phyloP scores from a whole-genome alignment of 2,888 invertebrate species.

The Tetragnatha montana region DNA sequence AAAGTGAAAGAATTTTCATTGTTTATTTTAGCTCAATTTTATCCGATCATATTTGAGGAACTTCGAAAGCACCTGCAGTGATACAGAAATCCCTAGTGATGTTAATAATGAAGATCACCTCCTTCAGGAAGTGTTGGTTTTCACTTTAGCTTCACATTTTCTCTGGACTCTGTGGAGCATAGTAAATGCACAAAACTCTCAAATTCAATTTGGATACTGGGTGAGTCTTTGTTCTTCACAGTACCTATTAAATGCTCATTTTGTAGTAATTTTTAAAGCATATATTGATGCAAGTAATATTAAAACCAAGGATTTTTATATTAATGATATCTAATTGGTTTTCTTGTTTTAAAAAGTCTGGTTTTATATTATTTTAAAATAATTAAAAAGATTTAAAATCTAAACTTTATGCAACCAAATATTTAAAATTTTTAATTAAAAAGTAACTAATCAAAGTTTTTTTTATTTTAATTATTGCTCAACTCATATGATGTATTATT shows the following conservation, averaged over 20 bases:
- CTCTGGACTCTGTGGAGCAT: constrained; percentile 96
- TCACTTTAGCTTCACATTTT: constrained; percentile 90
- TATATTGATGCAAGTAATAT: not conserved
- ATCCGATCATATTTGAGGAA: constrained; percentile 56
- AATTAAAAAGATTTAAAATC: too few relatives aligned
- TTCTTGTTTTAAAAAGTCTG: not conserved
- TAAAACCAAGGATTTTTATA: not conserved
- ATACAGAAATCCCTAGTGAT: constrained; percentile 40
- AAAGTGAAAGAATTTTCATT: not conserved
- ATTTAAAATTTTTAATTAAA: not conserved
- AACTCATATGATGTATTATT: constrained; percentile 69
- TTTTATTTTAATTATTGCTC: not conserved
- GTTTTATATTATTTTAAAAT: too few relatives aligned
- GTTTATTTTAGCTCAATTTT: constrained; percentile 44
- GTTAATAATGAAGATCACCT: constrained; percentile 76
- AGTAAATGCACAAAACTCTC: constrained; percentile 89
- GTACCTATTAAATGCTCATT: too few relatives aligned
- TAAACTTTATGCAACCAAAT: too few relatives aligned
- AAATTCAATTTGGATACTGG: constrained; percentile 96
- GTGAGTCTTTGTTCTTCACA: constrained; percentile 79
- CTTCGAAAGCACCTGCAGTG: constrained; percentile 39
- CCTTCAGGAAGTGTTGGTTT: constrained; percentile 87
- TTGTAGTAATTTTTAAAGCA: too few relatives aligned
- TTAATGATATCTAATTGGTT: not conserved
- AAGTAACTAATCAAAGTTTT: not conserved